phyloP scores from a whole-genome alignment of 2,797 vertebrate species.

The Momotus momota region DNA sequence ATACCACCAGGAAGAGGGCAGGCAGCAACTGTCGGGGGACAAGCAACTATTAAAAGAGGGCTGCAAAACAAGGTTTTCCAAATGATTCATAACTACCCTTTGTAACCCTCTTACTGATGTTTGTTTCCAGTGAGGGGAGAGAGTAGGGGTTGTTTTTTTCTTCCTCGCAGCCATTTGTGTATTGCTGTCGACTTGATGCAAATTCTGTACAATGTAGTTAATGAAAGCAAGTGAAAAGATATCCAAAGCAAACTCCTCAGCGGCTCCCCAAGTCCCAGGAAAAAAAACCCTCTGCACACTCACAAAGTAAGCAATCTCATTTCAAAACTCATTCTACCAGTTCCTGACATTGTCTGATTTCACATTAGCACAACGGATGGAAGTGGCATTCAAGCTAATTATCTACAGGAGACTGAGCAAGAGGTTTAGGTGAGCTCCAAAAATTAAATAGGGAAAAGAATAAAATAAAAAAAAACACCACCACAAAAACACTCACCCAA shows the following conservation, averaged over 20 bases:
- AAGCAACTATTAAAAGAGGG: conserved; percentile 13
- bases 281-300: neutral
- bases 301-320: conserved; percentile 63
- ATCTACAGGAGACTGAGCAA: conserved; percentile 54
- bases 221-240: conserved; percentile 2
- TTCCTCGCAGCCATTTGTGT: neutral
- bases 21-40: neutral
- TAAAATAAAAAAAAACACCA: neutral
- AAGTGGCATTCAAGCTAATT: conserved; percentile 69
- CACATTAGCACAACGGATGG: conserved; percentile 65
- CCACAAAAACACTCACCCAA: neutral
- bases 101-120: neutral
- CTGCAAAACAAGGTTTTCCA: conserved; percentile 28
- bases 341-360: conserved; percentile 69
- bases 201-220: neutral
- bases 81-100: conserved; percentile 40
- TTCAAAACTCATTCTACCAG: conserved; percentile 58
- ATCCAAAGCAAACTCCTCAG: neutral
- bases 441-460: conserved; percentile 25
- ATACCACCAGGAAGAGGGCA: conserved; percentile 1
- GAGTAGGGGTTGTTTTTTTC: accelerated
- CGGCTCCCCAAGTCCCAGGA: neutral
- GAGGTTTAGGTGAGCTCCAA: conserved; percentile 62
- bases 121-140: neutral
- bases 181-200: neutral